A percentile compares a stretch with the other conserved stretches of the same genome.
Evolutionary conservation across 2,888 invertebrate genomes (phyloP).

Genomic region (Anaspis maculata): DNA sequence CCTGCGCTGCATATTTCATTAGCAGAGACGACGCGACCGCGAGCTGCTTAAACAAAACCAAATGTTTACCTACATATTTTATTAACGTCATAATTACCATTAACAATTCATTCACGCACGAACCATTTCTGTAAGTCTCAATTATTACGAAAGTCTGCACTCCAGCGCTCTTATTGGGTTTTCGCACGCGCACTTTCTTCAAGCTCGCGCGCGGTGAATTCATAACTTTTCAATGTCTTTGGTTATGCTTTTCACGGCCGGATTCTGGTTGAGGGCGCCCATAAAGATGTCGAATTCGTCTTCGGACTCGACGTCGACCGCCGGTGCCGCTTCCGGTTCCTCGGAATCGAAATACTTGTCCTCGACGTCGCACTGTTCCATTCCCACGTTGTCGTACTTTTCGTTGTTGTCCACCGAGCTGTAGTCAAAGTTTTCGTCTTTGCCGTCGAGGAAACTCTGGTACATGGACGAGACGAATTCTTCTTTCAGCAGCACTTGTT

Average conservation of each 20-base stretch:
- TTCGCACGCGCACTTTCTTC: too few species aligned
- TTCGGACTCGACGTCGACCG: constrained; percentile 35
- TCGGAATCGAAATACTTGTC: constrained; percentile 88
- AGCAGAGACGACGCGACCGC: constrained; percentile 10
- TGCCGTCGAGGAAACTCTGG: constrained; percentile 72
- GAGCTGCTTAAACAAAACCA: too few species aligned
- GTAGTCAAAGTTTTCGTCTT: constrained; percentile 79
- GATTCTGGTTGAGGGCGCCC: constrained; percentile 48
- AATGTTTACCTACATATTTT: too few species aligned
- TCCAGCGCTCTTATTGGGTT: too few species aligned
- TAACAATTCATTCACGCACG: not conserved
- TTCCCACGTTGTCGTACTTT: constrained; percentile 67
- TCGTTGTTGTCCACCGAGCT: constrained; percentile 70
- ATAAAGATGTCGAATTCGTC: constrained; percentile 71
- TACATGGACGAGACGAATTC: constrained; percentile 84
- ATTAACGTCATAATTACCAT: not conserved
- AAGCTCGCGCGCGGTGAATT: too few species aligned
- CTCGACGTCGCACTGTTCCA: constrained; percentile 72
- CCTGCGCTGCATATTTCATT: constrained; percentile 12
- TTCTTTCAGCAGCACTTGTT: constrained; percentile 59
- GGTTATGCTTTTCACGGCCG: constrained; percentile 31
- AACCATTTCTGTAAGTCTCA: not conserved
- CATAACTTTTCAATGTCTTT: constrained; percentile 29
- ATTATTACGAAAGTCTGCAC: too few species aligned
- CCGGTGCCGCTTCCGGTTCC: constrained; percentile 49